phyloP scores from a whole-genome alignment of 2,113 vertebrate species.

The Megatriorchis doriae region DNA sequence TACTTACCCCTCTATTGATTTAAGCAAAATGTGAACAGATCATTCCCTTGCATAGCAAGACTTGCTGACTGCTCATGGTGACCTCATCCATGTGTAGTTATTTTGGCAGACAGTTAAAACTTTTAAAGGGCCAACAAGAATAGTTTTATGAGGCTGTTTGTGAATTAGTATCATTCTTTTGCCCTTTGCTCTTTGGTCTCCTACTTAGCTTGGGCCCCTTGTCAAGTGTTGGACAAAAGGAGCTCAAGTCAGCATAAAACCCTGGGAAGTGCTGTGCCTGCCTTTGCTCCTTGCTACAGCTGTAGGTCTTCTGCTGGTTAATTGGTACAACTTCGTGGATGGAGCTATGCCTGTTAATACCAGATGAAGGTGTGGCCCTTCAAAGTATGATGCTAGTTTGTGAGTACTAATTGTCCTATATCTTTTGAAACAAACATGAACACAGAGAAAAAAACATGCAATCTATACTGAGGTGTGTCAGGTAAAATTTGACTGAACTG shows the following conservation, averaged over 20 bases:
- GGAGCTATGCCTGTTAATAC: neutral
- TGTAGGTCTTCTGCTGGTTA: neutral
- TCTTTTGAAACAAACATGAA: neutral
- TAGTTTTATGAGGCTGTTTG: conserved; percentile 6
- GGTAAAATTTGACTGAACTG: neutral
- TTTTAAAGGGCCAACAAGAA: conserved; percentile 12
- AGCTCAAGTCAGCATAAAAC: neutral
- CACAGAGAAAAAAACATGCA: neutral
- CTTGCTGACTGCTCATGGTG: neutral
- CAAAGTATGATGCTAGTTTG: neutral
- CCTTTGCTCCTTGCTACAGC: neutral
- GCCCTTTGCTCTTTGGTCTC: neutral
- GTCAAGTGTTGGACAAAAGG: neutral
- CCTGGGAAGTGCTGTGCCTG: neutral
- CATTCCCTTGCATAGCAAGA: neutral
- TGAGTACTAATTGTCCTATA: neutral
- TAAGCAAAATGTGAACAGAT: neutral
- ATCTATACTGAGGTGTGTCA: neutral
- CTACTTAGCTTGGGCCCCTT: neutral
- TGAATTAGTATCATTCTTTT: conserved; percentile 28
- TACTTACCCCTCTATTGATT: neutral
- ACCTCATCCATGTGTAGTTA: neutral
- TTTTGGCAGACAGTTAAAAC: conserved; percentile 22
- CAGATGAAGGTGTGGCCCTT: neutral
- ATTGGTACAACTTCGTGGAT: neutral